These are phyloP conservation scores for Limulus polyphemus DNA, from an alignment of 2,888 invertebrate genomes.

Conservation along the genomic window DNA sequence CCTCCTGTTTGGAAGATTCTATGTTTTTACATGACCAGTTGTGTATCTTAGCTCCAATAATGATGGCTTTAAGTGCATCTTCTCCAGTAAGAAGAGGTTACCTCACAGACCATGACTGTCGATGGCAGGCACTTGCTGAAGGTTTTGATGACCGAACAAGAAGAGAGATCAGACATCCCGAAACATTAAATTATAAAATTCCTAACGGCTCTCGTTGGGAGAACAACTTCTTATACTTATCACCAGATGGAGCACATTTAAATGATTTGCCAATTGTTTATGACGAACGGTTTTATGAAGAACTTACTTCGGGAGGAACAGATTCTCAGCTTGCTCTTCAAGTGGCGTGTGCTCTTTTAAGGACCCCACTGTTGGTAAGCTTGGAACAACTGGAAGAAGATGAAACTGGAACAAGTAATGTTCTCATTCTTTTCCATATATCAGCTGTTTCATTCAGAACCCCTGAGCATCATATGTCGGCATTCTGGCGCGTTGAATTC, in stretches of 20 bases:
- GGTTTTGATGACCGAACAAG: slow-evolving; percentile 90
- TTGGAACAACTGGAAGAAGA: no score
- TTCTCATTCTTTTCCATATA: no score
- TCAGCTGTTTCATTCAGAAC: no score
- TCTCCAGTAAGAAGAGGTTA: slow-evolving; percentile 88
- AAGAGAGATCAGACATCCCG: slow-evolving; percentile 62
- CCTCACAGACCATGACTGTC: slow-evolving; percentile 88
- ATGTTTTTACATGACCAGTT: slow-evolving; percentile 92
- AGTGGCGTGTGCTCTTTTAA: no score
- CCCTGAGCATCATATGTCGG: no score
- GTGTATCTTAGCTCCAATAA: slow-evolving; percentile 89
- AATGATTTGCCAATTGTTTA: slow-evolving; percentile 87
- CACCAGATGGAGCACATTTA: slow-evolving; percentile 72
- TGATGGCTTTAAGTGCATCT: slow-evolving; percentile 93
- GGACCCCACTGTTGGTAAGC: no score
- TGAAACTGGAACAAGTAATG: no score
- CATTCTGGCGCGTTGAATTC: slow-evolving; percentile 90
- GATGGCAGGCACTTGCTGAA: slow-evolving; percentile 93
- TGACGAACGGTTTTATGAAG: slow-evolving; percentile 65
- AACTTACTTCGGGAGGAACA: no score
- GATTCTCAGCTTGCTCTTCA: no score
- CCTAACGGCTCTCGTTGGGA: slow-evolving; percentile 81
- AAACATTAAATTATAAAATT: no score
- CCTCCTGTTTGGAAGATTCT: slow-evolving; percentile 91
- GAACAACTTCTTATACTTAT: slow-evolving; percentile 92